These are phyloP conservation scores for Grus americana DNA, from an alignment of 2,113 vertebrate species.

Conservation along the genomic window DNA sequence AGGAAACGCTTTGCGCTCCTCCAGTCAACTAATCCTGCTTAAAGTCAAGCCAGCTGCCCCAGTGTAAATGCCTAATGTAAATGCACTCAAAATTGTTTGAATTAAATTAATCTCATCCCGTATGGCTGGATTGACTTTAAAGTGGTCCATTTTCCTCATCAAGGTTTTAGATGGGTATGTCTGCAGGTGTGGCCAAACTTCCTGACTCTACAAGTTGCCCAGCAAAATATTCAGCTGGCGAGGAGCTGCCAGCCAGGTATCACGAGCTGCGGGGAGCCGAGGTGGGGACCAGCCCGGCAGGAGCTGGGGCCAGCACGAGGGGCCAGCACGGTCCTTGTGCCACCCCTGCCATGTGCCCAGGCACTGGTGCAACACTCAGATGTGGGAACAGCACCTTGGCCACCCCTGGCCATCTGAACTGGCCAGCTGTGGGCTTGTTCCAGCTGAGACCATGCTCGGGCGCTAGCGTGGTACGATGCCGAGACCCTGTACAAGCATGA, in stretches of 20 bases:
- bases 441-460: neutral
- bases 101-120: conserved; percentile 19
- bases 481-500: neutral
- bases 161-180: neutral
- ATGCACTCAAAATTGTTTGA: conserved; percentile 20
- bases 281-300: rapidly evolving
- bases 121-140: conserved; percentile 34
- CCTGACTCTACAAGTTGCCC: neutral
- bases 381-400: neutral
- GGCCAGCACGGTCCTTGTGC: neutral
- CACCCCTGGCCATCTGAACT: neutral
- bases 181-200: neutral
- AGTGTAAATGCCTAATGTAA: neutral
- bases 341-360: neutral
- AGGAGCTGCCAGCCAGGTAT: neutral
- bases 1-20: neutral
- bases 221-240: neutral
- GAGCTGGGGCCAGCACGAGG: neutral
- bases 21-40: conserved; percentile 43
- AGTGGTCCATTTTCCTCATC: neutral
- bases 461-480: neutral
- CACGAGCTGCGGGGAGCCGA: rapidly evolving
- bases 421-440: neutral
- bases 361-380: neutral
- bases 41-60: neutral